A percentile compares a stretch with the other conserved stretches of the same genome.
These are phyloP conservation scores for Spilarctia lutea DNA, from an alignment of 2,888 invertebrate species.

Conservation along the genomic window DNA sequence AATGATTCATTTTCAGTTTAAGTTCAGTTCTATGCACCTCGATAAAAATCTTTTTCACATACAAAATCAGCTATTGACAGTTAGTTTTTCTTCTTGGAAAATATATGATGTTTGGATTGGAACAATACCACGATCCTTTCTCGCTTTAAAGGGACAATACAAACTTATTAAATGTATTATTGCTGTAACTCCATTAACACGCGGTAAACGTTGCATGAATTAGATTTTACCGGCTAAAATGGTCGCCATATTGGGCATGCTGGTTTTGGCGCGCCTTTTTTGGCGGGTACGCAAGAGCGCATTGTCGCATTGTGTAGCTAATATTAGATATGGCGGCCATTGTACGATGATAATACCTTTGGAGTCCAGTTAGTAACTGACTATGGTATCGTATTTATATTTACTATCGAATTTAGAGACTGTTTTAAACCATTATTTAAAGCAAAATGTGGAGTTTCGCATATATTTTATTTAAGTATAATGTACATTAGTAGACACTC, in stretches of 20 bases:
- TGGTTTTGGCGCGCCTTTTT: constrained; percentile 49
- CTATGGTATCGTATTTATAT: constrained; percentile 17
- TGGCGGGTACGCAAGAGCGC: constrained; percentile 43
- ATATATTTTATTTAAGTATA: neutral
- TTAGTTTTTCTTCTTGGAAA: neutral
- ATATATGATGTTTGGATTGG: constrained; percentile 5
- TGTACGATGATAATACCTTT: constrained; percentile 47
- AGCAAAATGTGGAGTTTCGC: neutral
- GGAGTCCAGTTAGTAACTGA: constrained; percentile 34
- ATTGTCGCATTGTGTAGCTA: constrained; percentile 67
- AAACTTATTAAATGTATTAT: constrained; percentile 39
- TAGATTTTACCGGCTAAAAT: constrained; percentile 49
- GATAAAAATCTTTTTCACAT: too few species aligned
- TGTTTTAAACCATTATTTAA: neutral
- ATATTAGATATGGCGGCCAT: constrained; percentile 61
- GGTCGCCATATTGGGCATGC: constrained; percentile 53
- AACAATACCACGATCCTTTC: constrained; percentile 30
- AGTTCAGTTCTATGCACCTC: too few species aligned
- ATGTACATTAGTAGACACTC: neutral
- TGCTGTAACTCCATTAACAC: constrained; percentile 42
- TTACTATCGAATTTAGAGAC: too few species aligned
- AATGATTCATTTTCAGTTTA: too few species aligned
- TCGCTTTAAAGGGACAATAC: constrained; percentile 43
- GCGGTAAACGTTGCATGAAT: constrained; percentile 52
- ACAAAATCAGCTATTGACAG: too few species aligned